Conservation (phyloP, 2,888 invertebrate genomes). For the Lasioglossum vierecki region DNA sequence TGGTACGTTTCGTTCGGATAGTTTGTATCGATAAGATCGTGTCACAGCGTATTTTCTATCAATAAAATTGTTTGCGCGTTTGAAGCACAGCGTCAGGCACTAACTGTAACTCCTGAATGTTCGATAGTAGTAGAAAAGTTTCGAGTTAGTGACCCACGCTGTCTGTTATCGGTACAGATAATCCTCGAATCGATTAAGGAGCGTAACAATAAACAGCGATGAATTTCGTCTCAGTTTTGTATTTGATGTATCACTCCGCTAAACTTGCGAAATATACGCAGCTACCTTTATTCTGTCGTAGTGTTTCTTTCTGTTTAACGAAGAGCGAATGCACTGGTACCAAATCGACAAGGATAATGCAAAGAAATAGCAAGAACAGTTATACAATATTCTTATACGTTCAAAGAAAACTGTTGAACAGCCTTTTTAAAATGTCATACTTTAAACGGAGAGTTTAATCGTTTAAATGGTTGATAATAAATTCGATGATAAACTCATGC, state of each 20-base stretch:
- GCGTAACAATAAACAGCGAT: slow-evolving; percentile 69
- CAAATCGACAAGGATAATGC: slow-evolving; percentile 29
- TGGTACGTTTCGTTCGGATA: no score
- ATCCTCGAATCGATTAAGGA: slow-evolving; percentile 71
- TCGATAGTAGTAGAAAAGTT: no score
- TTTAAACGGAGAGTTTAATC: slow-evolving; percentile 23
- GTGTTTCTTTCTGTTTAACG: slow-evolving; percentile 5
- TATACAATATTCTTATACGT: slow-evolving; percentile 26
- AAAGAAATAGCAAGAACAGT: slow-evolving; percentile 26
- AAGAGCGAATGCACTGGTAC: slow-evolving; percentile 30
- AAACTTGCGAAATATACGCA: slow-evolving; percentile 24
- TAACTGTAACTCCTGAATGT: no score
- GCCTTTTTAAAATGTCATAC: slow-evolving; percentile 15
- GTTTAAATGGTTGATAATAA: no score
- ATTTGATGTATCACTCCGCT: slow-evolving; percentile 38
- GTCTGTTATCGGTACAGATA: slow-evolving; percentile 59
- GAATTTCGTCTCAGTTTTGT: slow-evolving; percentile 34
- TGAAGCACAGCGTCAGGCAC: no score
- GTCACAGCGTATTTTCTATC: not conserved
- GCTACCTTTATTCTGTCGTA: slow-evolving; percentile 26
- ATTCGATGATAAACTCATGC: no score
- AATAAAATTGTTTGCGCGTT: slow-evolving; percentile 31
- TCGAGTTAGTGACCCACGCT: no score
- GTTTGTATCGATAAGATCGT: no score
- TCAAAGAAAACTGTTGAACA: no score